Evolutionary conservation across 2,797 vertebrate genomes (phyloP).

Genomic region (Bradypodion ventrale): DNA sequence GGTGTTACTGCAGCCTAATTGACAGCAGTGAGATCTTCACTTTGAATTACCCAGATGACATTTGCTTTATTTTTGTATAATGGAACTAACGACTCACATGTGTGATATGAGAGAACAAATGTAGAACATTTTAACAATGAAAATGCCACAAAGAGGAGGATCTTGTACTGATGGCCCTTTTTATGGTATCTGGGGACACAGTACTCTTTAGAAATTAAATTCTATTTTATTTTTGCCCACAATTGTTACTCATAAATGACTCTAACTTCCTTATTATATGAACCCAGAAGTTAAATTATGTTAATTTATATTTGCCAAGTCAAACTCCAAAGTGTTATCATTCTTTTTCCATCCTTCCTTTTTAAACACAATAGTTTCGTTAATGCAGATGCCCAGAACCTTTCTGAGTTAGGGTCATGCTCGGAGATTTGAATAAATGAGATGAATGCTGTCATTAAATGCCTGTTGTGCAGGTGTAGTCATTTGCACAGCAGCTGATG

Average conservation of each 20-base stretch:
- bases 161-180: neutral
- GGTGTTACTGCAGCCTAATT: neutral
- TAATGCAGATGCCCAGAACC: neutral
- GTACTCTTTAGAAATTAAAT: neutral
- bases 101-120: neutral
- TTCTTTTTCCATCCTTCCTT: neutral
- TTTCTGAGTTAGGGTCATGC: neutral
- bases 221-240: neutral
- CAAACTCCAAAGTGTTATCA: neutral
- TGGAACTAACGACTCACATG: neutral
- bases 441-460: neutral
- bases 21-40: neutral
- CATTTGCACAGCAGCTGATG: neutral
- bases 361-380: neutral
- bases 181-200: neutral
- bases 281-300: neutral
- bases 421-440: neutral
- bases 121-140: neutral
- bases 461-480: neutral
- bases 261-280: neutral
- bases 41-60: neutral
- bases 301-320: neutral
- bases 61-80: neutral
- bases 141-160: neutral
- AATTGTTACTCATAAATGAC: neutral